Evolutionary conservation across 2,797 vertebrate species (phyloP).

Genomic region (Oceanodroma leucorhoa): DNA sequence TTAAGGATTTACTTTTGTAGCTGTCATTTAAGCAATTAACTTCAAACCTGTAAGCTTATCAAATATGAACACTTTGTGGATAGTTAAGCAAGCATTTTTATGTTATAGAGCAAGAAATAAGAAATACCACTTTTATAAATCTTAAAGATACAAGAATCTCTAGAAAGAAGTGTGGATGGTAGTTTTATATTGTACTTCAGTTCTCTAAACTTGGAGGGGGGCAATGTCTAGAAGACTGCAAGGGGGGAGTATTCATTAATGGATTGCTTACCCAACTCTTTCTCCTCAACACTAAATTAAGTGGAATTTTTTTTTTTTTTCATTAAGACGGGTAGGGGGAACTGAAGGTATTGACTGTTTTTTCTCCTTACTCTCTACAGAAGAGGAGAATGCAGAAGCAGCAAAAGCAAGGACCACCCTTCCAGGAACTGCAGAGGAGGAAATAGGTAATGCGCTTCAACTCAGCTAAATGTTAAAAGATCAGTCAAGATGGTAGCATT

Average conservation of each 20-base stretch:
- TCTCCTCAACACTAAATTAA: background rate
- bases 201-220: background rate
- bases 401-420: slow-evolving; percentile 76
- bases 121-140: background rate
- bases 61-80: background rate
- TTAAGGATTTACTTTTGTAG: background rate
- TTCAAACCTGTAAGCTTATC: background rate
- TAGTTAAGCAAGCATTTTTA: background rate
- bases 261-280: background rate
- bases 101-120: background rate
- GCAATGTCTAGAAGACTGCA: background rate
- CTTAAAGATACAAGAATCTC: background rate
- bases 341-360: background rate
- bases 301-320: background rate
- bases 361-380: background rate
- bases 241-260: background rate
- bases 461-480: background rate
- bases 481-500: background rate
- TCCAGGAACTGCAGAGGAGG: slow-evolving; percentile 77
- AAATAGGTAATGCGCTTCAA: slow-evolving; percentile 64
- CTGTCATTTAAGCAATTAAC: background rate
- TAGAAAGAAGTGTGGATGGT: background rate
- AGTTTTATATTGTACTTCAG: background rate
- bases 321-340: fast-evolving
- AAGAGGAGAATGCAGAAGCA: slow-evolving; percentile 78